Base-by-base conservation (phyloP, 2,113 vertebrate species). In the Trogon surrucura region DNA sequence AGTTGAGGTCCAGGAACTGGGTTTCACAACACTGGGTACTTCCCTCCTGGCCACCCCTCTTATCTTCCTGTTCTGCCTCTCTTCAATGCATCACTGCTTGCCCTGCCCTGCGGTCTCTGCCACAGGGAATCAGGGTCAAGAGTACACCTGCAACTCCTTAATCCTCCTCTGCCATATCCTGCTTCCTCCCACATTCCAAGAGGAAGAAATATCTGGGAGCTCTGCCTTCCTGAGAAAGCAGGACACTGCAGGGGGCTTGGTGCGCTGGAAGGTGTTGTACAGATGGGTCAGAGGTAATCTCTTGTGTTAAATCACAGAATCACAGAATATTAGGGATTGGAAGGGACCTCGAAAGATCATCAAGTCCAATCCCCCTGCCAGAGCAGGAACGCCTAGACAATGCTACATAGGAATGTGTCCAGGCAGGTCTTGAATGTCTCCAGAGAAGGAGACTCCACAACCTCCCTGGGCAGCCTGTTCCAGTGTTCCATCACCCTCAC, bases 161-260 rank as follows among this genome's bases (percentile, higher is more conserved):
- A 25, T 72, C 15, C 32, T 9, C 21, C 10, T 83, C 60, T 82
- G 47, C 65, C 13, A 14, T 22, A 21, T 11, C 26, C 60, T 50
- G 23, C 61, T 81, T 57, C 15, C 6, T 57, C 20, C 64, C 1
- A 4, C 36, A 82, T 57, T 21, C 47, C 30, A 79, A 41, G 30
- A 62, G n/a, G 12, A 74, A 10, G 45, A 71, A 48, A 18, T 7
- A 38, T 64, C 51, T 71, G 57, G 34, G 25, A 81, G 22, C 17
- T 74, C 41, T 29, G 57, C 29, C 89, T 78, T 22, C 67, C 67
- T 88, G 22, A 81, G 48, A 25, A 67, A 88, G 61, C 29, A 73
- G 54, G n/a, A 29, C 0, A 0, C 25, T 48, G 58, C 26, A 83
- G 58, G 38, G 1, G 2, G 21, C 30, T 85, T 8, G 13, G 6